Evolutionary conservation across 1,140 invertebrate genomes (phyloP), one percentile per base, ranked within the genome.

Genomic region (Cotesia vestalis): DNA sequence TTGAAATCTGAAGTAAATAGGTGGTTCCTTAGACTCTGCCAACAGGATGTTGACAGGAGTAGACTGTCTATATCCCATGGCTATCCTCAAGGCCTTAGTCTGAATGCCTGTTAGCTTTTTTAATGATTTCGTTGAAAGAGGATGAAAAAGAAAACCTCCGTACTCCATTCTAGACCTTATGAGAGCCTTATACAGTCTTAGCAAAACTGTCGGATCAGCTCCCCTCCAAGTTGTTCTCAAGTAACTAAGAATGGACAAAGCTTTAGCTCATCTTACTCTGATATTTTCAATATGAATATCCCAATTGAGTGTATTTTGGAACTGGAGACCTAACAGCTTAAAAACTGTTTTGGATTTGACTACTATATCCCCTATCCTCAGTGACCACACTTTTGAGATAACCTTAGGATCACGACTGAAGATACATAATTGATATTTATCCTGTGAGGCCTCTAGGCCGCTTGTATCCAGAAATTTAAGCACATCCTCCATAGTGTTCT

Each of bases 131-230:
- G 17, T 17, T 17, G 17, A 17, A 17, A 17, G 17, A 17, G 17
- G 17, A 17, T 17, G 17, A 17, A 17, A 17, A 17, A 0, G 17
- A 55, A 55, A 55, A n/a, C 5, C 52, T 9, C 52, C 52, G 17
- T 55, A 63, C 35, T 57, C 52, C 9, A 60, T 57, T 17, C 35
- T 11, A 2, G 66, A 69, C 38, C 66, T 57, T n/a, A 69, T 57
- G 0, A 36, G 8, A 12, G 55, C 12, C 4, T 20, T 46, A 17
- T 52, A 66, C 3, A 66, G 0, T 52, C 38, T 51, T 0, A 66
- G 4, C 11, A 66, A 52, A 4, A 66, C 8, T 8, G 36, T 27
- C 3, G 38, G 63, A 27, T 66, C 63, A 17, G 63, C 40, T 4
- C 40, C 63, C 40, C 14, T 35, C 63, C 63, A 66, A 27, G 63